Evolutionary conservation across 64 coral and sea anemone species (phyloP).

Genomic region (Dendronephthya gigantea): DNA sequence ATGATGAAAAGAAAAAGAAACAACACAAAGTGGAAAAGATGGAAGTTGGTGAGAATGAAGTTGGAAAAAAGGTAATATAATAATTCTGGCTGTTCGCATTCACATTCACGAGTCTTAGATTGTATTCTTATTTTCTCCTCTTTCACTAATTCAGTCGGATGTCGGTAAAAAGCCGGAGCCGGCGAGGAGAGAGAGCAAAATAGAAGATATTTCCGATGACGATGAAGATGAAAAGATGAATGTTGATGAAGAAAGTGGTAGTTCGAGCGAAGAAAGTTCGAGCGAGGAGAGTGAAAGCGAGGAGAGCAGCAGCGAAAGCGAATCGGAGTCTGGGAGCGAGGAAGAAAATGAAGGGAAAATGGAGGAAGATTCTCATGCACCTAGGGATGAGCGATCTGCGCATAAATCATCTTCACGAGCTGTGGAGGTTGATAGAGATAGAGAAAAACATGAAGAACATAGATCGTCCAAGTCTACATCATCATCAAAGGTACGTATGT

Average conservation of each 20-base stretch:
- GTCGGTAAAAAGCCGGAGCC: background rate
- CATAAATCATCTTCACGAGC: background rate
- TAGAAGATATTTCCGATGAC: background rate
- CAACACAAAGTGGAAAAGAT: background rate
- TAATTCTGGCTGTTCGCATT: background rate
- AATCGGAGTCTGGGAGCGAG: background rate
- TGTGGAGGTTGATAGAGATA: background rate
- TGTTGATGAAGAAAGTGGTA: background rate
- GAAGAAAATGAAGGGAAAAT: background rate
- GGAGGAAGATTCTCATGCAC: background rate
- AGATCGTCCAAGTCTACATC: background rate
- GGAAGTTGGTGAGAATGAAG: background rate
- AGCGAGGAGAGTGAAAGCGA: background rate
- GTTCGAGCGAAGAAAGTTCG: constrained; percentile 1
- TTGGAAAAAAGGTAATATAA: background rate
- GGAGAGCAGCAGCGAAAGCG: background rate
- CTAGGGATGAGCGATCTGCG: background rate
- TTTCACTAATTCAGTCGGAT: too few relatives aligned
- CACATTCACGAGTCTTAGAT: too few relatives aligned
- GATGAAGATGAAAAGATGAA: background rate
- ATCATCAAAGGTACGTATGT: background rate
- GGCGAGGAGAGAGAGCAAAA: background rate
- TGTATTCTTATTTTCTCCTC: too few relatives aligned
- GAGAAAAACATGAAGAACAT: background rate
- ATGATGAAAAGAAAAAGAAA: background rate